Percentiles rank a stretch among this genome's conserved stretches.
phyloP scores from a whole-genome alignment of 2,113 vertebrate species.

The Lethenteron reissneri region DNA sequence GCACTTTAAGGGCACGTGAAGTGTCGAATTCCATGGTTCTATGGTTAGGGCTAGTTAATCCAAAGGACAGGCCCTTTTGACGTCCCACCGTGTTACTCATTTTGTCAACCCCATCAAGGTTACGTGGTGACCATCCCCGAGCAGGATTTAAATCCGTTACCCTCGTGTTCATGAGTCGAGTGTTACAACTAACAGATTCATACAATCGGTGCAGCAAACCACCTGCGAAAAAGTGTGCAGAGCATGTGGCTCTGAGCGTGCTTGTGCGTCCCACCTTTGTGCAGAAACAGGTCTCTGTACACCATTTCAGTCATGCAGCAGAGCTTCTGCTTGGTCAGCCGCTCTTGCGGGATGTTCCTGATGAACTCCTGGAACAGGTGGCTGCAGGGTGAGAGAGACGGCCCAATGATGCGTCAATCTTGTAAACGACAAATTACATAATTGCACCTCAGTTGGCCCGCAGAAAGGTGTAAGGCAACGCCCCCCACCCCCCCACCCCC shows the following conservation, averaged over 20 bases:
- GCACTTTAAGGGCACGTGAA: no score
- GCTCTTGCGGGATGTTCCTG: constrained; percentile 14
- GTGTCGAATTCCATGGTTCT: no score
- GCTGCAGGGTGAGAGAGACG: background rate
- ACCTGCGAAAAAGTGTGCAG: no score
- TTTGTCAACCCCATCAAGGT: background rate
- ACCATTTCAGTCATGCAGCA: constrained; percentile 17
- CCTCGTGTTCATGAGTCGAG: background rate
- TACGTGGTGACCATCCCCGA: background rate
- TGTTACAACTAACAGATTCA: no score
- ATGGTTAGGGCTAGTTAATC: no score
- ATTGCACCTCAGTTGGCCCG: no score
- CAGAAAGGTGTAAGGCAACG: no score
- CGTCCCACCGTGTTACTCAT: background rate
- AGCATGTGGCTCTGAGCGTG: no score
- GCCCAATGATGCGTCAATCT: no score
- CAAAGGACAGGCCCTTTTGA: no score
- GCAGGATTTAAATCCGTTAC: background rate
- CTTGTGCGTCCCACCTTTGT: constrained; percentile 13
- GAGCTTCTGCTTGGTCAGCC: constrained; percentile 21
- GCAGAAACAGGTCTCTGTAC: constrained; percentile 15
- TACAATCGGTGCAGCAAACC: background rate
- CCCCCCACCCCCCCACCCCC: no score
- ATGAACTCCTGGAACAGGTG: constrained; percentile 17
- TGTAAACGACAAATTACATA: no score